Base-by-base conservation (phyloP, 2,113 vertebrate genomes). In the Spea bombifrons region DNA sequence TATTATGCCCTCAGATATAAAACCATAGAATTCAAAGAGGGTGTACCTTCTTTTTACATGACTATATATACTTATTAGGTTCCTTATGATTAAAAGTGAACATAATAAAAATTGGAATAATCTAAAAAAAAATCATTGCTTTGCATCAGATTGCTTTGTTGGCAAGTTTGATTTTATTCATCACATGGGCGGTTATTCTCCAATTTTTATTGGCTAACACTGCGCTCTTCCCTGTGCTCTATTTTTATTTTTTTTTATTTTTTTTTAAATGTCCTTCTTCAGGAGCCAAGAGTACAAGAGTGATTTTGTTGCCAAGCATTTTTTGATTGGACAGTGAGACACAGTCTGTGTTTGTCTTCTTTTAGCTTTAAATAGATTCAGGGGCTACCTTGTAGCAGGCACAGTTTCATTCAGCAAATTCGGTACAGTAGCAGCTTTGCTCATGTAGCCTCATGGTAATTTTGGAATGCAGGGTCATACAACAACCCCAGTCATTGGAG, bases 381-480 rank as follows among this genome's bases (percentile, higher is more conserved):
- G 49, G 81, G 81, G 61, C 75, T 61, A 70, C 84, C 70, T 81
- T 78, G 30, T 44, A 82, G 82, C 84, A 79, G 82, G 85, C 84
- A 73, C 85, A 67, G 64, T 76, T 86, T 82, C 78, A 49, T 85
- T 87, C 76, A 50, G 80, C 82, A 75, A 68, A 15, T 57, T 52
- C 67, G 6, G 75, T 75, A 82, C 67, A 8, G 75, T 75, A 82
- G 83, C 78, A 72, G 82, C 50, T 86, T 88, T 88, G 86, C 89
- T 89, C 72, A 82, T 85, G 87, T 84, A 85, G 89, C 88, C 83
- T 76, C 75, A 83, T 85, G 90, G 90, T 89, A 82, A 90, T 88
- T 91, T 83, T 91, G 94, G 94, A 93, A 94, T 93, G 93, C 7
- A 13, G 82, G 90, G 88, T 92, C 94, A 93, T 88, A 94, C 93